phyloP scores from a whole-genome alignment of 1,140 invertebrate species.

The Trigoniulus corallinus region DNA sequence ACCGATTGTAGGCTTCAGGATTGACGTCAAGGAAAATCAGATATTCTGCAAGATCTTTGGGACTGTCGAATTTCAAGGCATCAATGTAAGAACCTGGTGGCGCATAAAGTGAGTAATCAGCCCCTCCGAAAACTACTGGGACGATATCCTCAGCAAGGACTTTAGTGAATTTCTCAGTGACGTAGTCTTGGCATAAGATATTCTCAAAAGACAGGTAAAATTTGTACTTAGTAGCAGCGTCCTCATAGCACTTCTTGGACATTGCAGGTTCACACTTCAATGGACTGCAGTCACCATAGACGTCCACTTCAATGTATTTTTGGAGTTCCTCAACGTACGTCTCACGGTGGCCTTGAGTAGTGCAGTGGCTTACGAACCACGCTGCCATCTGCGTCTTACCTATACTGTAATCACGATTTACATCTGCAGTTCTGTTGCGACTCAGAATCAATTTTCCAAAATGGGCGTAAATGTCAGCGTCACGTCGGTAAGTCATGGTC shows the following conservation, averaged over 20 bases:
- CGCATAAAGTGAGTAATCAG: constrained; percentile 6
- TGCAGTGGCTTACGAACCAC: constrained; percentile 33
- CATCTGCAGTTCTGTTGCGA: background rate
- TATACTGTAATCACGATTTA: constrained; percentile 7
- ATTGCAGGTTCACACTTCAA: too few relatives aligned
- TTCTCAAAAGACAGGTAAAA: constrained; percentile 28
- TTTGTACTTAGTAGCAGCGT: constrained; percentile 17
- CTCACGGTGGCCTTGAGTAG: constrained; percentile 21
- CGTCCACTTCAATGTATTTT: constrained; percentile 29
- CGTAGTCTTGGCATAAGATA: constrained; percentile 25
- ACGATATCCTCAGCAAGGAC: constrained; percentile 10
- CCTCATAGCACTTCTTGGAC: too few relatives aligned
- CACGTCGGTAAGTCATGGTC: constrained; percentile 28
- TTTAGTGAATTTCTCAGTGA: constrained; percentile 24
- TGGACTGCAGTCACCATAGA: too few relatives aligned
- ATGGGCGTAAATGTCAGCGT: constrained; percentile 20
- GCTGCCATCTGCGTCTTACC: constrained; percentile 25
- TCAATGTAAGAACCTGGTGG: constrained; percentile 18
- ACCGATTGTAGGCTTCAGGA: constrained; percentile 18
- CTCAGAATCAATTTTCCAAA: constrained; percentile 16
- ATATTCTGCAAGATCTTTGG: constrained; percentile 14
- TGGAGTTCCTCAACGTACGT: constrained; percentile 24
- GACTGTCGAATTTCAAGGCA: constrained; percentile 13
- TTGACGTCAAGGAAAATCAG: constrained; percentile 16
- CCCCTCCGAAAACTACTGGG: constrained; percentile 16